Evolutionary conservation across 2,888 invertebrate genomes (phyloP).

Genomic region (Lamellibrachia columna): DNA sequence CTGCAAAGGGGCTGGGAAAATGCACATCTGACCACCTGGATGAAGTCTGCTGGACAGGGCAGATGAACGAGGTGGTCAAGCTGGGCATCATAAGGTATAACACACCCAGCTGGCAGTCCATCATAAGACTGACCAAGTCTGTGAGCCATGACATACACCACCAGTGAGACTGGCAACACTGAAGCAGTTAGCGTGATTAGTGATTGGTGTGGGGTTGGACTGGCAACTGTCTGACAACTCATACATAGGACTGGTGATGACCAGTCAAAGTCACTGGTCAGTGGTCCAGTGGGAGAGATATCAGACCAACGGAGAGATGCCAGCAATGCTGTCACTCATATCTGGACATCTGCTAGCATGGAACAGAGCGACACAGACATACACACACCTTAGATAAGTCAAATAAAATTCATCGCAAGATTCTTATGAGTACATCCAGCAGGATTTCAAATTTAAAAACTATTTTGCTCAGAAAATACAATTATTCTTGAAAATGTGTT

Average conservation of each 20-base stretch:
- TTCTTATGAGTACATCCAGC: neutral
- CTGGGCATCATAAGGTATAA: neutral
- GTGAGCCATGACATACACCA: neutral
- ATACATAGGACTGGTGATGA: neutral
- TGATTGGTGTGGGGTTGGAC: neutral
- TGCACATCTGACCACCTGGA: conserved; percentile 16
- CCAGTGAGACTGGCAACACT: neutral
- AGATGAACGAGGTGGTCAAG: neutral
- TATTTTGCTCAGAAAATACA: neutral
- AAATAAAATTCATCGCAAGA: neutral
- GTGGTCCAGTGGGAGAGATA: neutral
- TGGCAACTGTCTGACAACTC: neutral
- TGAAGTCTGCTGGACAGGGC: neutral
- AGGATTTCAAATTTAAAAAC: neutral
- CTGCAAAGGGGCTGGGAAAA: neutral
- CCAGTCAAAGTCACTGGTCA: neutral
- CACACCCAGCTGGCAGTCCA: neutral
- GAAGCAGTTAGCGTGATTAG: neutral
- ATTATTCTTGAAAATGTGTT: neutral
- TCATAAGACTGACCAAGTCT: neutral
- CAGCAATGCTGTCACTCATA: neutral
- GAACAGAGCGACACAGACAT: neutral
- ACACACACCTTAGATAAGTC: neutral
- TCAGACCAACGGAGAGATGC: neutral
- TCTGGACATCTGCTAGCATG: neutral